A percentile compares a stretch with the other conserved stretches of the same genome.
Conservation (phyloP, 2,888 invertebrate genomes). For the Phaedon cochleariae region DNA sequence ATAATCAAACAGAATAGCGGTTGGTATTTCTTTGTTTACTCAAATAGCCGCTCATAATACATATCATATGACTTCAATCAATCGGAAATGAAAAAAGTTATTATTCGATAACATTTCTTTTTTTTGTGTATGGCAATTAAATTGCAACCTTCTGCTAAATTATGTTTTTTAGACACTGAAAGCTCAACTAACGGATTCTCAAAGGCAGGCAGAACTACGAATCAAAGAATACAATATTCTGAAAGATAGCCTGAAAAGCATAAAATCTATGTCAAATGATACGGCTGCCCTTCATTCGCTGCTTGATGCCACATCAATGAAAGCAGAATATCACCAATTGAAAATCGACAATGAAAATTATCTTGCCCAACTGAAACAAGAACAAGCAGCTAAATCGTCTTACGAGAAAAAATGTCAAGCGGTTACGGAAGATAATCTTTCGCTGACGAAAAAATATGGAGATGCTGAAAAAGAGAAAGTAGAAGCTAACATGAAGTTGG, state of each 20-base stretch:
- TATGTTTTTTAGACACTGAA: slow-evolving; percentile 56
- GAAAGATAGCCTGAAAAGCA: slow-evolving; percentile 62
- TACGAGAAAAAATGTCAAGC: slow-evolving; percentile 61
- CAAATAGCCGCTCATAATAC: no score
- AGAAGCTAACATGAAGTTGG: slow-evolving; percentile 83
- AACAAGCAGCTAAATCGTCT: slow-evolving; percentile 61
- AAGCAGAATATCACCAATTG: slow-evolving; percentile 68
- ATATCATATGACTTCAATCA: no score
- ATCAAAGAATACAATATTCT: slow-evolving; percentile 61
- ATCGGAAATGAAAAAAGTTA: no score
- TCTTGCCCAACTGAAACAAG: slow-evolving; percentile 60
- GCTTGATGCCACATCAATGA: slow-evolving; percentile 67
- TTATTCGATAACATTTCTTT: no score
- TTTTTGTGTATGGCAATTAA: no score
- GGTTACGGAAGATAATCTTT: slow-evolving; percentile 65
- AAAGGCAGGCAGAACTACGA: slow-evolving; percentile 57
- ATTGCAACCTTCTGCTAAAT: no score
- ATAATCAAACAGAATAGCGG: no score
- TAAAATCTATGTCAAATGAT: slow-evolving; percentile 59
- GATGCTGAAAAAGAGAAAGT: slow-evolving; percentile 75
- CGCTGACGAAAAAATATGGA: slow-evolving; percentile 68
- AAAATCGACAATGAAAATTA: slow-evolving; percentile 65
- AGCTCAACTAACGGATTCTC: slow-evolving; percentile 56
- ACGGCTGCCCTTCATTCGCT: slow-evolving; percentile 56
- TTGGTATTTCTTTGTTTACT: no score